Conservation (phyloP, 2,888 invertebrate species). For the Drosophila tanythrix region DNA sequence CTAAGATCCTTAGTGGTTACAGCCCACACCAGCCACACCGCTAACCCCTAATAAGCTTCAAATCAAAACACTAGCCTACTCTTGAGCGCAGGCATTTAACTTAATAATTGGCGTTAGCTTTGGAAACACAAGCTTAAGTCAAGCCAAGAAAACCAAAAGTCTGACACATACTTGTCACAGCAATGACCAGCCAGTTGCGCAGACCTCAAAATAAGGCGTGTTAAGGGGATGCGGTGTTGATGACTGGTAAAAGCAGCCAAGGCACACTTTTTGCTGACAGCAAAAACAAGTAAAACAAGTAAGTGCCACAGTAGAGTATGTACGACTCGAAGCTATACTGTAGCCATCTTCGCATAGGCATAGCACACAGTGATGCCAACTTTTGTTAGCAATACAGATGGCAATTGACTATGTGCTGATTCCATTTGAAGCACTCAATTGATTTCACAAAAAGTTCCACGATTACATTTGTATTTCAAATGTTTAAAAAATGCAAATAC, state of each 20-base stretch:
- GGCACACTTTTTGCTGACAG: background rate
- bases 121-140: background rate
- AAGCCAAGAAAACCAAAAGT: conserved; percentile 2
- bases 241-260: conserved; percentile 27
- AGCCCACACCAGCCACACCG: background rate
- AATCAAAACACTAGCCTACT: conserved; percentile 34
- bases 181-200: conserved; percentile 67
- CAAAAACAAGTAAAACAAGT: background rate
- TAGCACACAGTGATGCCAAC: background rate
- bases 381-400: background rate
- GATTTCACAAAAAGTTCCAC: background rate
- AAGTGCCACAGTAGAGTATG: background rate
- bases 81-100: conserved; percentile 46
- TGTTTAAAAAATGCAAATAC: background rate
- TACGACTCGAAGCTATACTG: background rate
- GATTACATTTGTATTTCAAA: background rate
- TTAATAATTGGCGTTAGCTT: conserved; percentile 49
- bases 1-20: conserved; percentile 74
- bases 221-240: background rate
- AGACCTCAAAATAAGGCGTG: background rate
- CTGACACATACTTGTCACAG: conserved; percentile 75
- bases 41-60: background rate
- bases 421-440: background rate
- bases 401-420: background rate
- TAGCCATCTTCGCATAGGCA: background rate